phyloP scores from a whole-genome alignment of 2,797 vertebrate species.

The Ceryle rudis region DNA sequence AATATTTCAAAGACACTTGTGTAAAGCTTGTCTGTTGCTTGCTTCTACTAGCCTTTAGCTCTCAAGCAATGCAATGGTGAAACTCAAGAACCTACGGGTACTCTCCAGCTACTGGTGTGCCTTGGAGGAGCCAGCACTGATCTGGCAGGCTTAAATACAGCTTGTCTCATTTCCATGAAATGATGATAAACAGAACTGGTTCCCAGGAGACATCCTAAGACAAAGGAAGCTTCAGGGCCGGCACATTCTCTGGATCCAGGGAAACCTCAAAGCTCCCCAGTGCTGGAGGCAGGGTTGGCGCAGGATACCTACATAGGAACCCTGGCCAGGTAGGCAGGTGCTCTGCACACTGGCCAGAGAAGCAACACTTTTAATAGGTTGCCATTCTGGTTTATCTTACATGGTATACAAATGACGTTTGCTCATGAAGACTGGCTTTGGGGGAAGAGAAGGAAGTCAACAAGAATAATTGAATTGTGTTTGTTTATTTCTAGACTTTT shows the following conservation, averaged over 20 bases:
- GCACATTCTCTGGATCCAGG: background rate
- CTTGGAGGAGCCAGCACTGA: background rate
- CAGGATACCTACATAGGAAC: background rate
- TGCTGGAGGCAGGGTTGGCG: background rate
- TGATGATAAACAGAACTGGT: background rate
- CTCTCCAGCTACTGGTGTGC: background rate
- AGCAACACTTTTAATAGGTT: background rate
- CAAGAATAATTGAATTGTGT: slow-evolving; percentile 12
- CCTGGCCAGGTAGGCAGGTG: accelerated
- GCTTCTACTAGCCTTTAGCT: background rate
- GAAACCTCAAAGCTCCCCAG: background rate
- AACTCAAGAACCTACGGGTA: background rate
- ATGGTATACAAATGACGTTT: background rate
- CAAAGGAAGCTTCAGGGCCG: background rate
- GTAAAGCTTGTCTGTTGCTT: background rate
- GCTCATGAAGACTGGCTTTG: background rate
- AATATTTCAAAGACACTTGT: background rate
- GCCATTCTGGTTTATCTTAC: accelerated
- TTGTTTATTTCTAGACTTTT: slow-evolving; percentile 48
- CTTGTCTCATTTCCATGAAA: background rate
- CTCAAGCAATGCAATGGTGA: background rate
- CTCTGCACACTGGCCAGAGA: accelerated
- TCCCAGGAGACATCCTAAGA: background rate
- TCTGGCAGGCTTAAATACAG: background rate
- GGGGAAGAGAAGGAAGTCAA: background rate